Evolutionary conservation across 1,140 invertebrate species (phyloP).

Genomic region (Callitettix versicolor): DNA sequence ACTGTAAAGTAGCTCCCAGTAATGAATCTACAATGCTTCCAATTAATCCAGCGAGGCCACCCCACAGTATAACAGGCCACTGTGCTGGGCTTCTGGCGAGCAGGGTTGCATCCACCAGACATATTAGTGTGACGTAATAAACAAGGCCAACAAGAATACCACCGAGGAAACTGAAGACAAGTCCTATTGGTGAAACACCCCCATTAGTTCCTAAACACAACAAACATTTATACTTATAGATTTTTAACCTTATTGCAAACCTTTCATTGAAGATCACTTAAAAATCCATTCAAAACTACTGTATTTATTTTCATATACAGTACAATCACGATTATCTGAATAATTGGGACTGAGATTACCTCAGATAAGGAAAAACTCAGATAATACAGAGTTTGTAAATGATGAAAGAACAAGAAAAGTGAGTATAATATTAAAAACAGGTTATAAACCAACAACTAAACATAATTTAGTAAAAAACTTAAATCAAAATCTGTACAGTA

Average conservation of each 20-base stretch:
- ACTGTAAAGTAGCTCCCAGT: constrained; percentile 75
- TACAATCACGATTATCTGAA: neutral
- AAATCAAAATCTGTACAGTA: too few species aligned
- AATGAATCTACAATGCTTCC: constrained; percentile 77
- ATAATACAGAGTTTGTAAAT: too few species aligned
- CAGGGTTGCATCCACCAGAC: constrained; percentile 46
- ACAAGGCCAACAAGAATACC: constrained; percentile 62
- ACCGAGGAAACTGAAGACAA: constrained; percentile 60
- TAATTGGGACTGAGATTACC: too few species aligned
- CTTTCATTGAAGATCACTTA: too few species aligned
- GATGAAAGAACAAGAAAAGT: too few species aligned
- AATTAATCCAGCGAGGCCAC: constrained; percentile 57
- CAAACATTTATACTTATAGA: neutral
- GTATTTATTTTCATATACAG: neutral
- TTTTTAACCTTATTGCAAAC: too few species aligned
- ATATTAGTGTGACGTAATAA: constrained; percentile 56
- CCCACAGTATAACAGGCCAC: constrained; percentile 68
- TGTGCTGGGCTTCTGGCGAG: constrained; percentile 57
- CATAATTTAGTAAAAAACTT: too few species aligned
- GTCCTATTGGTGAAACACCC: constrained; percentile 59
- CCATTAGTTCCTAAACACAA: constrained; percentile 65
- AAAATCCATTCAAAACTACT: too few species aligned
- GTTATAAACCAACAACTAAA: too few species aligned
- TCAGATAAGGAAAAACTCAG: too few species aligned
- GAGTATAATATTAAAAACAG: too few species aligned